A percentile compares a stretch with the other conserved stretches of the same genome.
phyloP scores from a whole-genome alignment of 1,140 invertebrate genomes.

The Dendroctonus ponderosae region DNA sequence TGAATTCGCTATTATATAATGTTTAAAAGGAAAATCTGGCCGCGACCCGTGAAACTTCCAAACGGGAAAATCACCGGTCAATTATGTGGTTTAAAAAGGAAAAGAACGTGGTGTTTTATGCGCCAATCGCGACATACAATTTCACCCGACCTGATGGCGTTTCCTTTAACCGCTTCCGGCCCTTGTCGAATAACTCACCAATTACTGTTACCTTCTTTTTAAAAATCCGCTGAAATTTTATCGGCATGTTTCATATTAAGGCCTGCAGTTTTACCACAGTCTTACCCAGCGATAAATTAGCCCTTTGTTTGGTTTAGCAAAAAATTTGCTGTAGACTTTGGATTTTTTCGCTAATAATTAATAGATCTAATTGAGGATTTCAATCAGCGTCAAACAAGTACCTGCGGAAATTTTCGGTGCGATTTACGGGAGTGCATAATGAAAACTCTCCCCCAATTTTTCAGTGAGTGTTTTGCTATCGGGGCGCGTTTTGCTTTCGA shows the following conservation, averaged over 20 bases:
- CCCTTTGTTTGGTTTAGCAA: no score
- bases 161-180: slow-evolving; percentile 24
- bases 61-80: slow-evolving; percentile 1
- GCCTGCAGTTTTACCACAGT: slow-evolving; percentile 7
- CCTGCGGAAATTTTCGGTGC: no score
- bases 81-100: not conserved
- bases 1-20: no score
- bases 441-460: slow-evolving; percentile 18
- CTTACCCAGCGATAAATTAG: not conserved
- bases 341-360: no score
- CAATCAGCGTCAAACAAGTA: no score
- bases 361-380: no score
- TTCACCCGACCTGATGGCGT: slow-evolving; percentile 14
- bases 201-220: slow-evolving; percentile 12
- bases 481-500: slow-evolving; percentile 19
- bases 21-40: not conserved
- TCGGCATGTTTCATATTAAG: slow-evolving; percentile 21
- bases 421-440: not conserved
- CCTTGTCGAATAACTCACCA: slow-evolving; percentile 23
- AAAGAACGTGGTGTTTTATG: slow-evolving; percentile 8
- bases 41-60: not conserved
- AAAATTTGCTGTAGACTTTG: no score
- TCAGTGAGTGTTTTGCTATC: slow-evolving; percentile 15
- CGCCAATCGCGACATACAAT: slow-evolving; percentile 2
- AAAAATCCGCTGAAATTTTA: slow-evolving; percentile 27